These are phyloP conservation scores for Pagrus major DNA, from an alignment of 2,113 vertebrate species.

Conservation along the genomic window DNA sequence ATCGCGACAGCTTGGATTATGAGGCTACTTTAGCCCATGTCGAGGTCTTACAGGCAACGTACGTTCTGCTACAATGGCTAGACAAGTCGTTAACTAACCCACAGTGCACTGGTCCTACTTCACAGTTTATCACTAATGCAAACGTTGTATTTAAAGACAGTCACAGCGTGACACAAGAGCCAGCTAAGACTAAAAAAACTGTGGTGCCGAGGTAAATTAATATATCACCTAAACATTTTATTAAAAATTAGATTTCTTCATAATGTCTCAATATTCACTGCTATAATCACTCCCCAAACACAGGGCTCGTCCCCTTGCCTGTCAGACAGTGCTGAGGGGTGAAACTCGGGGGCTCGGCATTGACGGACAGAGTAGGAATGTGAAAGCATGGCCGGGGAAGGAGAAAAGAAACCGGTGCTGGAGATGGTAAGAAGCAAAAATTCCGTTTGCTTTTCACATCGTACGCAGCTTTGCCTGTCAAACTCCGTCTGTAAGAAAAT, in stretches of 20 bases:
- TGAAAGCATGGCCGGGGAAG: slow-evolving; percentile 83
- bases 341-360: rapidly evolving
- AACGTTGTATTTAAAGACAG: too few species aligned
- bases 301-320: slow-evolving; percentile 19
- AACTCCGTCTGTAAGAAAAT: not conserved
- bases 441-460: rapidly evolving
- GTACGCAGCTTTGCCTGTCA: not conserved
- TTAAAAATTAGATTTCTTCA: not conserved
- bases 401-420: slow-evolving; percentile 79
- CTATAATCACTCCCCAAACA: not conserved
- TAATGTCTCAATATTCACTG: not conserved
- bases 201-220: not conserved
- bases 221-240: not conserved
- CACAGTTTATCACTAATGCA: too few species aligned
- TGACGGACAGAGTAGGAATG: not conserved
- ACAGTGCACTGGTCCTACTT: too few species aligned
- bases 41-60: not conserved
- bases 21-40: rapidly evolving
- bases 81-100: not conserved
- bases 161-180: too few species aligned
- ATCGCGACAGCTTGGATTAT: rapidly evolving
- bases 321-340: rapidly evolving
- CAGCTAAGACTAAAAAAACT: too few species aligned
- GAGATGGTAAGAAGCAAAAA: slow-evolving; percentile 81
- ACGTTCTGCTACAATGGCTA: not conserved